Evolutionary conservation across 2,888 invertebrate species (phyloP).

Genomic region (Lasioglossum morio): DNA sequence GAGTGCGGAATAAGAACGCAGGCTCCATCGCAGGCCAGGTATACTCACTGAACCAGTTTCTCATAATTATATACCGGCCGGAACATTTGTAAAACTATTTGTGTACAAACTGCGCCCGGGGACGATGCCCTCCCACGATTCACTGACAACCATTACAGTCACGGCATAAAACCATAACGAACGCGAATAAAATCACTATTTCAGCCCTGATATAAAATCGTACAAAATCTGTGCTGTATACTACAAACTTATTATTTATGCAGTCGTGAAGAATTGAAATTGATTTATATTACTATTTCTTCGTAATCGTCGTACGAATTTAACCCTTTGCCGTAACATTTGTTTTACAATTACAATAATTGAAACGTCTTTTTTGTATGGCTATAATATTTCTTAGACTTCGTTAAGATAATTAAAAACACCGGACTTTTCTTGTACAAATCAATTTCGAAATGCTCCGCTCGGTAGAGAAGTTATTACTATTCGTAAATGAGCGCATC

Average conservation of each 20-base stretch:
- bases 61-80: conserved; percentile 51
- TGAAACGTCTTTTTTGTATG: too few relatives aligned
- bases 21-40: conserved; percentile 89
- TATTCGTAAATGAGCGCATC: neutral
- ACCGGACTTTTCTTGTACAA: neutral
- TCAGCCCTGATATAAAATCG: neutral
- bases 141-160: neutral
- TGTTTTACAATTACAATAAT: too few relatives aligned
- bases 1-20: conserved; percentile 91
- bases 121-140: conserved; percentile 26
- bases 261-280: neutral
- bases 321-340: too few relatives aligned
- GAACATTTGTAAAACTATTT: conserved; percentile 53
- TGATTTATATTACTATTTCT: neutral
- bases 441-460: neutral
- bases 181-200: neutral
- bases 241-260: neutral
- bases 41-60: conserved; percentile 73
- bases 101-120: conserved; percentile 38
- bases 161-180: neutral
- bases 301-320: neutral
- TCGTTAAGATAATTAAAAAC: too few relatives aligned
- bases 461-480: neutral
- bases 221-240: neutral
- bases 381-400: too few relatives aligned